Percentiles rank a stretch among this genome's conserved stretches.
Evolutionary conservation across 1,140 invertebrate genomes (phyloP).

Genomic region (Philopotamus ludificatus): DNA sequence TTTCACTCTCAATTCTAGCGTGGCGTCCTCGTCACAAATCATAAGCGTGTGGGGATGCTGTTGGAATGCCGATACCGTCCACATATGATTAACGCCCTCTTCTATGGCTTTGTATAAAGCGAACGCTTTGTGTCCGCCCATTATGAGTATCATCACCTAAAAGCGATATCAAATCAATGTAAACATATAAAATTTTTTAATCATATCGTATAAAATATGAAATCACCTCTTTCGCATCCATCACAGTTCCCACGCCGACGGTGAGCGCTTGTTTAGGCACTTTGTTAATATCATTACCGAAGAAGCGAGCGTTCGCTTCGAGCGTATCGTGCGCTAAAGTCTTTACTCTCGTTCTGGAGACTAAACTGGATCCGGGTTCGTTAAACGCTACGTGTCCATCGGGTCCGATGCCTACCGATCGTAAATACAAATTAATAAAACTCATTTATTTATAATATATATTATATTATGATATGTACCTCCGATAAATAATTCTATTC

Average conservation of each 20-base stretch:
- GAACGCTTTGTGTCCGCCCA: constrained; percentile 95
- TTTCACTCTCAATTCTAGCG: constrained; percentile 93
- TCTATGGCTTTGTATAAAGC: constrained; percentile 97
- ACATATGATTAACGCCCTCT: constrained; percentile 99
- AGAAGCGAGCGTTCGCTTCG: constrained; percentile 95
- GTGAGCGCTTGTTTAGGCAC: constrained; percentile 93
- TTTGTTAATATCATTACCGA: constrained; percentile 89
- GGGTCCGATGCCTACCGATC: constrained; percentile 81
- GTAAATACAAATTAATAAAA: not conserved
- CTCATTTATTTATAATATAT: not conserved
- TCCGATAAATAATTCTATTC: constrained; percentile 94
- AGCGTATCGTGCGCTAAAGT: constrained; percentile 95
- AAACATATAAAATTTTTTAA: not conserved
- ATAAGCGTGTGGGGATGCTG: constrained; percentile 89
- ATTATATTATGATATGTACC: constrained; percentile 60
- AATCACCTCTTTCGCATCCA: constrained; percentile 92
- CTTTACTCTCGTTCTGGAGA: constrained; percentile 93
- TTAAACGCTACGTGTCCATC: constrained; percentile 99
- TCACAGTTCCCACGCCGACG: constrained; percentile 97
- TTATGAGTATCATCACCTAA: constrained; percentile 96
- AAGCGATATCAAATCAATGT: constrained; percentile 20
- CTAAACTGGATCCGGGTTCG: constrained; percentile 92
- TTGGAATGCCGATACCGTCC: constrained; percentile 99
- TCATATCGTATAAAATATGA: not conserved
- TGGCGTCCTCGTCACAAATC: constrained; percentile 97